Percentiles rank a stretch among this genome's conserved stretches.
Conservation (phyloP, 2,113 vertebrate genomes). For the Pseudorhombus dupliciocellatus region DNA sequence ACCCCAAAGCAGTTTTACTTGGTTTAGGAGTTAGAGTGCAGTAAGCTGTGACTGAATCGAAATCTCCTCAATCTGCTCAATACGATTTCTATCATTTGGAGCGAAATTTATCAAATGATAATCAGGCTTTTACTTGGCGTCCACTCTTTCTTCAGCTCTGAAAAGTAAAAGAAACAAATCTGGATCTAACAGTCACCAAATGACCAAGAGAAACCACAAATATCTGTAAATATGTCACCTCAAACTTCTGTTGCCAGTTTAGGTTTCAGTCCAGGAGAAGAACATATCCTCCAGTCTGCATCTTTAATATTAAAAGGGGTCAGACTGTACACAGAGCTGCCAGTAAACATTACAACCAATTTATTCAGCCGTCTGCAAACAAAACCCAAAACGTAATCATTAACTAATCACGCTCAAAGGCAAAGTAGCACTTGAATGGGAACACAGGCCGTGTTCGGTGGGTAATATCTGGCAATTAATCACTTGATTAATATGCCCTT, state of each 20-base stretch:
- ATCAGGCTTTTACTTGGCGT: no score
- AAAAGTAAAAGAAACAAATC: no score
- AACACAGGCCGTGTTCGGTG: slow-evolving; percentile 88
- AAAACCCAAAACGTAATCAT: slow-evolving; percentile 84
- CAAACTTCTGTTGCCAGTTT: neutral
- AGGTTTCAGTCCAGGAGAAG: neutral
- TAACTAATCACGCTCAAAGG: slow-evolving; percentile 88
- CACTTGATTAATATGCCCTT: slow-evolving; percentile 99
- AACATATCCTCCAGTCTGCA: slow-evolving; percentile 3
- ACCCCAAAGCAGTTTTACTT: neutral
- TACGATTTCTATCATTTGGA: neutral
- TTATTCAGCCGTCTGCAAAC: slow-evolving; percentile 78
- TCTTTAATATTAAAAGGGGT: slow-evolving; percentile 1
- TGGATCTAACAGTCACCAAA: neutral
- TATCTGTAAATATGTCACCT: no score
- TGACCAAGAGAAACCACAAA: neutral
- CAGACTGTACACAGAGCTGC: neutral
- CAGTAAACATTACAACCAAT: slow-evolving; percentile 41
- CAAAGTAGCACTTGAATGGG: slow-evolving; percentile 78
- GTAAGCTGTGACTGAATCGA: neutral
- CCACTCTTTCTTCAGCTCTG: no score
- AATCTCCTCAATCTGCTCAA: neutral
- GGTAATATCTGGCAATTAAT: slow-evolving; percentile 96
- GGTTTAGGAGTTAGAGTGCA: neutral
- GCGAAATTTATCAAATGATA: neutral